Conservation (phyloP, 1,140 invertebrate species). For the Drosophila ogumai region DNA sequence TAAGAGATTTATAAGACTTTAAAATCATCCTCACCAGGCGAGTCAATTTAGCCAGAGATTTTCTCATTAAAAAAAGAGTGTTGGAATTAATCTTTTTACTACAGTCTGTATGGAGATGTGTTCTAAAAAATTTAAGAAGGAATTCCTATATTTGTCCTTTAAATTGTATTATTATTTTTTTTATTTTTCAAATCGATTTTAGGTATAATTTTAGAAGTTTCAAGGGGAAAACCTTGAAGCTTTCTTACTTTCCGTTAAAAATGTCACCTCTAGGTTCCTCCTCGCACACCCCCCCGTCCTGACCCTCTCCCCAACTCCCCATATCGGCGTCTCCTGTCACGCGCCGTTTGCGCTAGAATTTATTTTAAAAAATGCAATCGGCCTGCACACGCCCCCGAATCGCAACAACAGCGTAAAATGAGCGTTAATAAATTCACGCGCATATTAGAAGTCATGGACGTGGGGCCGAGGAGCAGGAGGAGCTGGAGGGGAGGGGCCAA, state of each 20-base stretch:
- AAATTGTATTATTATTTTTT: neutral
- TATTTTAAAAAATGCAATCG: constrained; percentile 83
- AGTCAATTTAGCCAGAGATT: neutral
- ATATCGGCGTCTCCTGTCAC: constrained; percentile 61
- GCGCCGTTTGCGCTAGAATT: constrained; percentile 79
- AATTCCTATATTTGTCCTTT: neutral
- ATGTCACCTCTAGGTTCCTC: constrained; percentile 13
- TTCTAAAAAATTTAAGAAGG: neutral
- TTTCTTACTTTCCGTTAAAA: neutral
- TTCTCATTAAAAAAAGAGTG: too few species aligned
- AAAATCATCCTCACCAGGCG: neutral
- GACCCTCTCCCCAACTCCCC: neutral
- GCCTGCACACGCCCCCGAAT: constrained; percentile 75
- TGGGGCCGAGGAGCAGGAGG: neutral
- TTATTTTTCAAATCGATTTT: neutral
- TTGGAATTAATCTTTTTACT: neutral
- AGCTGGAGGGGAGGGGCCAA: neutral
- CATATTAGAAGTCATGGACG: constrained; percentile 67
- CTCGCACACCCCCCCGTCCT: neutral
- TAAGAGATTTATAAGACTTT: too few species aligned
- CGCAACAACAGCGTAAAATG: constrained; percentile 56
- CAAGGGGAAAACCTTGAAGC: too few species aligned
- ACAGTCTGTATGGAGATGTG: fast-evolving
- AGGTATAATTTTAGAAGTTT: neutral
- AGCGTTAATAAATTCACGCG: constrained; percentile 82